Conservation (phyloP, 2,888 invertebrate species). For the Entomobrya multifasciata region DNA sequence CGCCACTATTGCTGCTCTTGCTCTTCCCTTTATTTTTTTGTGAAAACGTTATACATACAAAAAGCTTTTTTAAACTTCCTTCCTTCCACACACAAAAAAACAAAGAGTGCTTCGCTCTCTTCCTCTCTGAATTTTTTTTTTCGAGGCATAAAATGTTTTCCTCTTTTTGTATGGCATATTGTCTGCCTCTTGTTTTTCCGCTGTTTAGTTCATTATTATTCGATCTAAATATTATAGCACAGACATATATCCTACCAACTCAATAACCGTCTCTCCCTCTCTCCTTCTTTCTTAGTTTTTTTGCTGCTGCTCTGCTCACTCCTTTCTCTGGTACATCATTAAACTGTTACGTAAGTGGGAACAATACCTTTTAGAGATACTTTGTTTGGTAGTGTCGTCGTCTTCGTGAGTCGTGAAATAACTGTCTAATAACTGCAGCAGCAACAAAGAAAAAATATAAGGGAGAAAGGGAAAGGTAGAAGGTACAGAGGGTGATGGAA, state of each 20-base stretch:
- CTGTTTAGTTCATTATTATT: conserved; percentile 61
- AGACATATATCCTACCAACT: conserved; percentile 21
- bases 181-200: conserved; percentile 63
- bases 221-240: conserved; percentile 60
- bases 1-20: conserved; percentile 2
- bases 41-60: conserved; percentile 66
- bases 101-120: not conserved
- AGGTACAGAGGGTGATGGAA: not conserved
- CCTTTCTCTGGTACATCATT: conserved; percentile 36
- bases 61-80: conserved; percentile 69
- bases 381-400: conserved; percentile 14
- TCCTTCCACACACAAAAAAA: conserved; percentile 18
- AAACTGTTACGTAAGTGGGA: conserved; percentile 32
- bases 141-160: conserved; percentile 15
- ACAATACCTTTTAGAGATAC: conserved; percentile 40
- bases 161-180: conserved; percentile 55
- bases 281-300: conserved; percentile 38
- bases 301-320: not conserved
- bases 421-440: conserved; percentile 16
- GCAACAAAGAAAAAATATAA: too few species aligned
- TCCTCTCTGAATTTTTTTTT: conserved; percentile 25
- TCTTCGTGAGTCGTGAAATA: not conserved
- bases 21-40: not conserved
- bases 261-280: conserved; percentile 48
- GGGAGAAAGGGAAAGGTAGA: not conserved